A percentile compares a stretch with the other conserved stretches of the same genome.
These are phyloP conservation scores for Antechinus stuartii DNA, from an alignment of 2,113 vertebrate genomes.

Conservation along the genomic window DNA sequence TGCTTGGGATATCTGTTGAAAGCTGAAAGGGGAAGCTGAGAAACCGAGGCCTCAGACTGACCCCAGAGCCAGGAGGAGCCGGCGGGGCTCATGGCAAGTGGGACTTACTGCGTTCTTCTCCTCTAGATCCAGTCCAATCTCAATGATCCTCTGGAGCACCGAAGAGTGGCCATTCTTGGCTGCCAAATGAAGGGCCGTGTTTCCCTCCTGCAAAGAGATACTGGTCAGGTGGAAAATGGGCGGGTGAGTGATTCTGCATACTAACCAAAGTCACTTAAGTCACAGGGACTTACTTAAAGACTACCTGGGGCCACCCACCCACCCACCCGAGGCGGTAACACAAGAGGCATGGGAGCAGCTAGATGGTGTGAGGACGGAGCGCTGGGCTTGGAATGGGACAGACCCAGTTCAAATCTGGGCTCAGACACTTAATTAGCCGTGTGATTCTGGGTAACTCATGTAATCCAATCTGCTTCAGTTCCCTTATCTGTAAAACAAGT, in stretches of 20 bases:
- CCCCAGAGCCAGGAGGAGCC: not conserved
- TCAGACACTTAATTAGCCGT: too few species aligned
- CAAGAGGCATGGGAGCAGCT: too few species aligned
- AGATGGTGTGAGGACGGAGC: too few species aligned
- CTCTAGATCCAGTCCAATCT: slow-evolving; percentile 84
- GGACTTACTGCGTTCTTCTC: slow-evolving; percentile 88
- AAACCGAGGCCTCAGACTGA: not conserved
- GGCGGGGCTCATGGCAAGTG: not conserved
- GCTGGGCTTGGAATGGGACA: too few species aligned
- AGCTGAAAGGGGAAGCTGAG: not conserved
- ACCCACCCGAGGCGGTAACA: not conserved
- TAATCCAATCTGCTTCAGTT: too few species aligned
- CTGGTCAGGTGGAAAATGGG: not conserved
- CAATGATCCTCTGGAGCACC: slow-evolving; percentile 88
- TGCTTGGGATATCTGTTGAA: not conserved
- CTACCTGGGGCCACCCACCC: accelerated
- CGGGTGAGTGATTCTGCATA: accelerated
- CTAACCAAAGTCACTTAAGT: not conserved
- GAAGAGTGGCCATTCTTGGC: slow-evolving; percentile 85
- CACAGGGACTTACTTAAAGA: not conserved
- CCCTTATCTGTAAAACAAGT: too few species aligned
- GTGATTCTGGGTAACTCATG: too few species aligned
- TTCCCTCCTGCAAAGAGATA: slow-evolving; percentile 85
- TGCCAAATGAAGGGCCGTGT: slow-evolving; percentile 91
- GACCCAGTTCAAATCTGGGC: too few species aligned